A percentile compares a stretch with the other conserved stretches of the same genome.
Conservation (phyloP, 2,113 vertebrate genomes). For the Urocynchramus pylzowi region DNA sequence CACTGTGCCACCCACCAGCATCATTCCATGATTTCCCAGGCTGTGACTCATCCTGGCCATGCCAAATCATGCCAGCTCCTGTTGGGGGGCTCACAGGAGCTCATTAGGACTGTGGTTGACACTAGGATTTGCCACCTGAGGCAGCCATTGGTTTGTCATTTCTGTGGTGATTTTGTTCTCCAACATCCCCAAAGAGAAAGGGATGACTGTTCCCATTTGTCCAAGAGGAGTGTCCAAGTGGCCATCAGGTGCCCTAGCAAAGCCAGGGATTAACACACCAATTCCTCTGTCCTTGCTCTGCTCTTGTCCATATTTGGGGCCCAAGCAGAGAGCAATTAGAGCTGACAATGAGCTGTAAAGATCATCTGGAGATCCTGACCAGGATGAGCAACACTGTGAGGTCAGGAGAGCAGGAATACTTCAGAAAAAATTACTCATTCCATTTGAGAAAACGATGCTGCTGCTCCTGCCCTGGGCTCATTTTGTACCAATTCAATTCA, state of each 20-base stretch:
- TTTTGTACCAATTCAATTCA: not conserved
- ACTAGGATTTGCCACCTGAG: not conserved
- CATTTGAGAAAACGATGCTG: not conserved
- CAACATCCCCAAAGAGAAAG: not conserved
- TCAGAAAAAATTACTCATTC: not conserved
- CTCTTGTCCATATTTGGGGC: not conserved
- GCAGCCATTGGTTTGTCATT: not conserved
- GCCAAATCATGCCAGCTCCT: not conserved
- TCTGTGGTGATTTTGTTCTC: not conserved
- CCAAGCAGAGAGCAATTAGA: not conserved
- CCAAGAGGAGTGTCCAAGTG: not conserved
- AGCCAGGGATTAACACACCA: not conserved
- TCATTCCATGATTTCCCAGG: too few species aligned
- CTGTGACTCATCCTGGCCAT: not conserved
- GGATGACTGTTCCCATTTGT: not conserved
- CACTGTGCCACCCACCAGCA: not conserved
- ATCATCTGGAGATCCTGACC: not conserved
- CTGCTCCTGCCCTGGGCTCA: not conserved
- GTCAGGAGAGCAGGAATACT: not conserved
- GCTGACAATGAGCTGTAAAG: not conserved
- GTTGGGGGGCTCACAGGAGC: rapidly evolving
- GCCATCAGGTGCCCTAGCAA: not conserved
- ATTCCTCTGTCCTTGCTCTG: not conserved
- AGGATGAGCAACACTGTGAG: not conserved
- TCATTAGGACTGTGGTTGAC: not conserved